Conservation (phyloP, 2,797 vertebrate species). For the Pachyuromys duprasi region DNA sequence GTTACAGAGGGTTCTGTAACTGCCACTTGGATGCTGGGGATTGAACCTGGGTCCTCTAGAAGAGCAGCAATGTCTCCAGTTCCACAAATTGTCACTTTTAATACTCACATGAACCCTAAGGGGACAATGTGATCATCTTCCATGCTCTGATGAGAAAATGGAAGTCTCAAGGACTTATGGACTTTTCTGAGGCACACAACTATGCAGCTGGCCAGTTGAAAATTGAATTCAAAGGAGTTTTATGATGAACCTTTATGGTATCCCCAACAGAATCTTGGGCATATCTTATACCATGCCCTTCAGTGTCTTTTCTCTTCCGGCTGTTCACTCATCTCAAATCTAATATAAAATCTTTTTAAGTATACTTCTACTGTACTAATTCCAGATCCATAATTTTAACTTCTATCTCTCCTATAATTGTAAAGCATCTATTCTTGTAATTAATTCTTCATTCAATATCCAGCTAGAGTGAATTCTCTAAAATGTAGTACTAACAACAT, state of each 20-base stretch:
- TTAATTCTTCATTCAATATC: neutral
- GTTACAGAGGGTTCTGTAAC: neutral
- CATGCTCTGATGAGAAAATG: neutral
- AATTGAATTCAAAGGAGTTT: neutral
- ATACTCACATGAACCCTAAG: neutral
- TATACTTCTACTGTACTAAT: neutral
- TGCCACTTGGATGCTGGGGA: neutral
- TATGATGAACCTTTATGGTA: neutral
- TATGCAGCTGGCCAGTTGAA: neutral
- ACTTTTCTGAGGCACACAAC: neutral
- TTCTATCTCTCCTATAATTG: neutral
- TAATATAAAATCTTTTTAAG: neutral
- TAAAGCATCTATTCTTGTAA: neutral
- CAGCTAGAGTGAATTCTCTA: neutral
- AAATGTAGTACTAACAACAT: neutral
- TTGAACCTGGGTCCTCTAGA: neutral
- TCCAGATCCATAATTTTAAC: neutral
- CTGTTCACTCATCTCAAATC: neutral
- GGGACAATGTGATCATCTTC: neutral
- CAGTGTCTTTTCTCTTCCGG: rapidly evolving
- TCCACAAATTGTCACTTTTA: neutral
- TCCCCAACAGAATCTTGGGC: too few relatives aligned
- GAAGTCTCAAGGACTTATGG: neutral
- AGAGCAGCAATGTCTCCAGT: neutral
- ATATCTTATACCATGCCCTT: rapidly evolving